Evolutionary conservation across 1,140 invertebrate genomes (phyloP), one percentile per base, ranked within the genome.

Genomic region (Anoplophora glabripennis): DNA sequence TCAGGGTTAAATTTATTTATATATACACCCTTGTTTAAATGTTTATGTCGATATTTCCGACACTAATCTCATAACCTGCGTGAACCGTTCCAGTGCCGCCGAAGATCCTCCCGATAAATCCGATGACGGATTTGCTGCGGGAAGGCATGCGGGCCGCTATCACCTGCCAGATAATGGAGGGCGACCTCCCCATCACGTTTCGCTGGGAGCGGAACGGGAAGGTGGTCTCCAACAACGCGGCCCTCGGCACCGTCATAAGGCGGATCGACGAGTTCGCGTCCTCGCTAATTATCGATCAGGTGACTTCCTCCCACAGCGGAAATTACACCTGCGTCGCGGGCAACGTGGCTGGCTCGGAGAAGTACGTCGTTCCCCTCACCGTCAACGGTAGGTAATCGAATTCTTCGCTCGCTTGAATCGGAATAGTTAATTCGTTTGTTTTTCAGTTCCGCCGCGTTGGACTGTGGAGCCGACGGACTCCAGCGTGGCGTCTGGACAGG

Each of bases 91-190:
- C 83, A 93, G 91, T 93, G 72, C 89, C 89, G 53, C 92, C 91
- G 51, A 91, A 89, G 82, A 92, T 93, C 74, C 84, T 92, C 77
- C 89, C 90, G 17, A 92, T 90, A 65, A 85, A 91, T 77, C 86
- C 92, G 40, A 86, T 91, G 77, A 87, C 86, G 33, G 85, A 88
- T 69, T 78, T 89, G 67, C 78, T 93, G 51, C 83, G 90, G 54
- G 93, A 96, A 79, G 94, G 94, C 10, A 94, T 94, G 84, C 81
- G 94, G 57, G 91, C 93, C 8, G 92, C 92, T 21, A 90, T 97
- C 63, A 90, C 93, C 55, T 98, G 95, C 78, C 90, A 93, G 70
- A 92, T 97, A 64, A 86, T 94, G 71, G 92, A 94, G 78, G 95
- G 95, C 10, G 94, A 98, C 80, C 84, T 92, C 60, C 94, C 94